Evolutionary conservation across 53 echinoderm and acorn worm species (phyloP), one percentile per base, ranked within the genome.

Genomic region (Holothuria leucospilota): DNA sequence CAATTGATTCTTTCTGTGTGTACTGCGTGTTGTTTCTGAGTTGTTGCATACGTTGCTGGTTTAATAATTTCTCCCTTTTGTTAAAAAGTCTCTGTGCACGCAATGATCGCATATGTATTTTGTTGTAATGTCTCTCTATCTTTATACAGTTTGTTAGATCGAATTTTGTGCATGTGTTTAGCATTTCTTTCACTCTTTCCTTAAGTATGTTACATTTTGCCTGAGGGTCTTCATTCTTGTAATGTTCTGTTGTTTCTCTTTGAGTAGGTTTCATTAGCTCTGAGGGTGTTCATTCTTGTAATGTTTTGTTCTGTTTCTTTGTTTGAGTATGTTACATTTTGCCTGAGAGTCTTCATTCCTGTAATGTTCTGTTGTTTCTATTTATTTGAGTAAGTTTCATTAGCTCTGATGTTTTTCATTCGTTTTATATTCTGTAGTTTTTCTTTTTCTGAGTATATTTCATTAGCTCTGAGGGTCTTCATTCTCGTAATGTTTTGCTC

Each of bases 1-100:
- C 29, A 69, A 29, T 20, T 34, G 69, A 69, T 69, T 69, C 69
- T 69, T 69, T 13, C 15, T 69, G 28, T 27, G 24, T 23, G 24
- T 69, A 69, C 20, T 69, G 29, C 39, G 15, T 9, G 39, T 69
- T 20, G 24, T 30, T 69, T 69, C 69, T 69, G 29, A 18, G 29
- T 69, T 69, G 12, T 69, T 69, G 69, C 69, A 69, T 69, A 29
- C 69, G 69, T 69, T 69, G 27, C 29, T 29, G 10, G 71, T 71
- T 71, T 13, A 5, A 20, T 15, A 20, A 39, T 71, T 71, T 39
- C 15, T 71, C 71, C 41, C 27, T 49, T 7, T 46, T 30, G 11
- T 69, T 46, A 49, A 23, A 25, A 77, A 18, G 13, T 11, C 25
- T 77, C 51, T 13, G 20, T 72, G 12, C 21, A 13, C 42, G 39